phyloP scores from a whole-genome alignment of 2,888 invertebrate species.

The Lasiommata megera region DNA sequence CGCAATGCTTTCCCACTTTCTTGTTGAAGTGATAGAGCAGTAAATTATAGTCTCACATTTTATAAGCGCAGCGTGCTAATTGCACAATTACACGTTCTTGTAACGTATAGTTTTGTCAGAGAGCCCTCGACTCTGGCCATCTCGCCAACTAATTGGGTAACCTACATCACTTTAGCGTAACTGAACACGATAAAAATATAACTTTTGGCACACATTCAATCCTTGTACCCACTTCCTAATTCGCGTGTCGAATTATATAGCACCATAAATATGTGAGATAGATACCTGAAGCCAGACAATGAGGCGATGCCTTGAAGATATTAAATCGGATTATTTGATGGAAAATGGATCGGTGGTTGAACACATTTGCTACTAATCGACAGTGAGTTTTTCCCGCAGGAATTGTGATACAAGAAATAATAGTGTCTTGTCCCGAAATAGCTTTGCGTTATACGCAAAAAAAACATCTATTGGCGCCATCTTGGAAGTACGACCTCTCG shows the following conservation, averaged over 20 bases:
- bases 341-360: no score
- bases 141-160: constrained; percentile 18
- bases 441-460: no score
- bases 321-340: no score
- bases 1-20: background rate
- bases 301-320: no score
- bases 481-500: no score
- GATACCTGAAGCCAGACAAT: no score
- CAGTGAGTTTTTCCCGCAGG: no score
- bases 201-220: constrained; percentile 8
- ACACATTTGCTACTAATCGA: no score
- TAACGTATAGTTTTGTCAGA: constrained; percentile 11
- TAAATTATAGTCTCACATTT: background rate
- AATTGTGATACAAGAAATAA: no score
- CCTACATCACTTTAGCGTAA: constrained; percentile 12
- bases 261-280: background rate
- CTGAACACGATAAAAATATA: constrained; percentile 9
- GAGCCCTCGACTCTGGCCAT: constrained; percentile 4
- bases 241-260: background rate
- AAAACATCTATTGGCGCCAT: no score
- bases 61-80: background rate
- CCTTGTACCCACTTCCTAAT: background rate
- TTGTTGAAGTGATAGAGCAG: background rate
- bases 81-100: constrained; percentile 8
- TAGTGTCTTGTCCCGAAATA: no score